A percentile compares a stretch with the other conserved stretches of the same genome.
Conservation (phyloP, 2,797 vertebrate species). For the Salarias fasciatus region DNA sequence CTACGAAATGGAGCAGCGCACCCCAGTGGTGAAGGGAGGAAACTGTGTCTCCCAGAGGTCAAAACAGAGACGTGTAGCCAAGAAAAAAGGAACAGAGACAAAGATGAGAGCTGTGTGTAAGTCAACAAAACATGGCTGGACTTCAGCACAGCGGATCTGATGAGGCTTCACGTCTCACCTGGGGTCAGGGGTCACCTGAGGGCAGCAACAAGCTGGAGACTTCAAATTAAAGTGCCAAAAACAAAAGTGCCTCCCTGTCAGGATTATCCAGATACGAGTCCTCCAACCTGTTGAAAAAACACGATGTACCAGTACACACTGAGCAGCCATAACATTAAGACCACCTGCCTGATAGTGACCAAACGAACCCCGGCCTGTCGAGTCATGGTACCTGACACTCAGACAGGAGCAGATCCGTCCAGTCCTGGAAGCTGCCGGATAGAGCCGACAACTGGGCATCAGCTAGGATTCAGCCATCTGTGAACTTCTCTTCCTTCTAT, state of each 20-base stretch:
- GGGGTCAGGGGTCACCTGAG: conserved; percentile 8
- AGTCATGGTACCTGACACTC: too few species aligned
- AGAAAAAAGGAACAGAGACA: conserved; percentile 17
- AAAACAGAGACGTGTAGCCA: conserved; percentile 51
- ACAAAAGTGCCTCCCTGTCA: conserved; percentile 49
- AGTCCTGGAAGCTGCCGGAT: too few species aligned
- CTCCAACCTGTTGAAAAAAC: not conserved
- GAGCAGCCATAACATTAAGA: too few species aligned
- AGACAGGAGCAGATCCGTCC: too few species aligned
- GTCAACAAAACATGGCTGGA: not conserved
- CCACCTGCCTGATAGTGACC: too few species aligned
- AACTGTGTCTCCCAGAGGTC: conserved; percentile 71
- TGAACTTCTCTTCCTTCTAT: too few species aligned
- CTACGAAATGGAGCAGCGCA: conserved; percentile 76
- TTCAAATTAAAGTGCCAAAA: conserved; percentile 40
- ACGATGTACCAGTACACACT: too few species aligned
- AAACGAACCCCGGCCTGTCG: too few species aligned
- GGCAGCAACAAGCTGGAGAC: conserved; percentile 4
- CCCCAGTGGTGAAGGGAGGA: conserved; percentile 67
- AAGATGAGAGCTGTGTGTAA: conserved; percentile 71
- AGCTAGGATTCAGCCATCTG: too few species aligned
- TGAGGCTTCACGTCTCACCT: not conserved
- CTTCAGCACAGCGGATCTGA: not conserved
- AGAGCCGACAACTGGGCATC: too few species aligned
- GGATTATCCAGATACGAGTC: not conserved